Conservation (phyloP, 2,888 invertebrate genomes). For the Troides aeacus region DNA sequence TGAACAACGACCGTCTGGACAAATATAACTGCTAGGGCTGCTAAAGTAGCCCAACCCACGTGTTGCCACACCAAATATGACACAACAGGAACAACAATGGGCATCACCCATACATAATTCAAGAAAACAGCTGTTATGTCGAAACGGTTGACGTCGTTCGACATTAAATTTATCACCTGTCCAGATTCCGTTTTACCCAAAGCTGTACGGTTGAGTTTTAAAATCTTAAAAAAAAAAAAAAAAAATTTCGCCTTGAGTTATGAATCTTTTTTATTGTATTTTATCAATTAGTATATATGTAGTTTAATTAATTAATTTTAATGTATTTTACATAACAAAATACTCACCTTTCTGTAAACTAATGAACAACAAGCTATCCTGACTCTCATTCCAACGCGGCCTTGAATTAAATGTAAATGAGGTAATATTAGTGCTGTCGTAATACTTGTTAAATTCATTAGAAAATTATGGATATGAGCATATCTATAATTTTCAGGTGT, state of each 20-base stretch:
- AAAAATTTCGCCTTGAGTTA: neutral
- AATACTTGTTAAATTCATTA: constrained; percentile 80
- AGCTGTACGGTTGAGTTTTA: constrained; percentile 78
- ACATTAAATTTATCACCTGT: constrained; percentile 90
- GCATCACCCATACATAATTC: constrained; percentile 90
- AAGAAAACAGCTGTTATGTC: constrained; percentile 85
- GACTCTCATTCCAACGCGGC: constrained; percentile 87
- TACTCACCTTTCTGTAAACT: constrained; percentile 88
- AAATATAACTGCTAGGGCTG: constrained; percentile 71
- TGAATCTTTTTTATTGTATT: too few relatives aligned
- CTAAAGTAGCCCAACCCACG: constrained; percentile 62
- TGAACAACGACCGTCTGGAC: constrained; percentile 81
- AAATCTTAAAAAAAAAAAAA: constrained; percentile 46
- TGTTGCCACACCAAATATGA: constrained; percentile 73
- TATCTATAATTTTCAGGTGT: constrained; percentile 68
- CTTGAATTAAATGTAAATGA: constrained; percentile 77
- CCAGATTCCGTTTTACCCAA: constrained; percentile 84
- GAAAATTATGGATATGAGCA: constrained; percentile 84
- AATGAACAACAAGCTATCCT: constrained; percentile 88
- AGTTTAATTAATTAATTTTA: too few relatives aligned
- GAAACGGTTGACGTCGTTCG: constrained; percentile 91
- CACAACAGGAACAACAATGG: constrained; percentile 83
- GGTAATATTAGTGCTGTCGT: constrained; percentile 83
- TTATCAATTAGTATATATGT: too few relatives aligned
- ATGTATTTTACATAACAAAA: neutral